Percentiles rank a stretch among this genome's conserved stretches.
phyloP scores from a whole-genome alignment of 2,888 invertebrate species.

The Hololepta plana region DNA sequence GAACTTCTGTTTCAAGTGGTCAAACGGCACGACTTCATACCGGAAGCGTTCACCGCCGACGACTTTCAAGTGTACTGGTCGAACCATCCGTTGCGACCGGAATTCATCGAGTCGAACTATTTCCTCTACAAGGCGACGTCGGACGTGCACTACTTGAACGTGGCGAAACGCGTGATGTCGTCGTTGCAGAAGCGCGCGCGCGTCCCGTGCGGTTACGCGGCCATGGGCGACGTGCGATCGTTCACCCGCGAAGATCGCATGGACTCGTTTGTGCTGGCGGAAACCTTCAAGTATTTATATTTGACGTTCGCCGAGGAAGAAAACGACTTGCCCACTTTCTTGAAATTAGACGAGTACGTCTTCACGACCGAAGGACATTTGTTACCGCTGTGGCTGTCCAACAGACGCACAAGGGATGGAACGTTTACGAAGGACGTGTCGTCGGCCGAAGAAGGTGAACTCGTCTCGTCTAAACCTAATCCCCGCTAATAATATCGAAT shows the following conservation, averaged over 20 bases:
- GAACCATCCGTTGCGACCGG: constrained; percentile 89
- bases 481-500: too few relatives aligned
- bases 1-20: constrained; percentile 98
- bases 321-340: constrained; percentile 61
- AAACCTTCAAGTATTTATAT: constrained; percentile 95
- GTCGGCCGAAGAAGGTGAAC: constrained; percentile 30
- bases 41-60: constrained; percentile 96
- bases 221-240: constrained; percentile 87
- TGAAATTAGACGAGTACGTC: constrained; percentile 73
- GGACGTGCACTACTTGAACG: constrained; percentile 88
- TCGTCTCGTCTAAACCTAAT: too few relatives aligned
- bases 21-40: constrained; percentile 93
- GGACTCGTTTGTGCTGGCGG: constrained; percentile 96
- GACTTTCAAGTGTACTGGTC: constrained; percentile 97
- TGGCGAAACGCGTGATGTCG: constrained; percentile 74
- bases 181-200: constrained; percentile 79
- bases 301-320: constrained; percentile 79
- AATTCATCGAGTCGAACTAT: constrained; percentile 96
- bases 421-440: constrained; percentile 12
- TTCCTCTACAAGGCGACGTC: constrained; percentile 90
- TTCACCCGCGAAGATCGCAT: constrained; percentile 93
- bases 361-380: constrained; percentile 93
- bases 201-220: constrained; percentile 94
- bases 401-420: constrained; percentile 14
- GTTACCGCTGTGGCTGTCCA: constrained; percentile 56